Evolutionary conservation across 2,113 vertebrate species (phyloP).

Genomic region (Daubentonia madagascariensis): DNA sequence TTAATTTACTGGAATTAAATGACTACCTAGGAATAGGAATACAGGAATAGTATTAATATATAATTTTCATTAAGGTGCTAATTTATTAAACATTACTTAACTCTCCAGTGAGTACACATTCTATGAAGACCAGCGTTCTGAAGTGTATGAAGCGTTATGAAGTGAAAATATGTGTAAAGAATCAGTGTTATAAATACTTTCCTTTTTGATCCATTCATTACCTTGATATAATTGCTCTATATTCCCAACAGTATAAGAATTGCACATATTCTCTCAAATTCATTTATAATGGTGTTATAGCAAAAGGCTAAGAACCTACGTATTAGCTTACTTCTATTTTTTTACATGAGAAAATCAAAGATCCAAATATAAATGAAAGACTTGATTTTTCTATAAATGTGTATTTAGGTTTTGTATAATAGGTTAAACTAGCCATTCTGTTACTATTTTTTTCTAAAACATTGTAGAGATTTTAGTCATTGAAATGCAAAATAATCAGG

Average conservation of each 20-base stretch:
- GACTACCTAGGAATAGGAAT: not conserved
- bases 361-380: not conserved
- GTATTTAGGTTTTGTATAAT: not conserved
- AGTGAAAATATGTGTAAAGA: not conserved
- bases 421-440: not conserved
- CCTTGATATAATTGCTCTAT: not conserved
- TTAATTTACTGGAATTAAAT: conserved; percentile 32
- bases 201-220: not conserved
- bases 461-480: not conserved
- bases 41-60: conserved; percentile 28
- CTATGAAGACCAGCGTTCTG: not conserved
- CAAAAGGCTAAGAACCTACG: not conserved
- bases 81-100: conserved; percentile 54
- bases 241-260: conserved; percentile 13
- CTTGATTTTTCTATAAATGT: not conserved
- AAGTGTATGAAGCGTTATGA: no score
- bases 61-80: conserved; percentile 47
- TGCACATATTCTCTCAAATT: not conserved
- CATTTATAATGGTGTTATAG: not conserved
- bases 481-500: not conserved
- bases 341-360: conserved; percentile 2
- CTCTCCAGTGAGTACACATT: not conserved
- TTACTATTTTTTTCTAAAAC: not conserved
- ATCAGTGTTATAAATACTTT: not conserved
- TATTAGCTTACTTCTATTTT: not conserved